Evolutionary conservation across 1,140 invertebrate species (phyloP).

Genomic region (Bombus waltoni): DNA sequence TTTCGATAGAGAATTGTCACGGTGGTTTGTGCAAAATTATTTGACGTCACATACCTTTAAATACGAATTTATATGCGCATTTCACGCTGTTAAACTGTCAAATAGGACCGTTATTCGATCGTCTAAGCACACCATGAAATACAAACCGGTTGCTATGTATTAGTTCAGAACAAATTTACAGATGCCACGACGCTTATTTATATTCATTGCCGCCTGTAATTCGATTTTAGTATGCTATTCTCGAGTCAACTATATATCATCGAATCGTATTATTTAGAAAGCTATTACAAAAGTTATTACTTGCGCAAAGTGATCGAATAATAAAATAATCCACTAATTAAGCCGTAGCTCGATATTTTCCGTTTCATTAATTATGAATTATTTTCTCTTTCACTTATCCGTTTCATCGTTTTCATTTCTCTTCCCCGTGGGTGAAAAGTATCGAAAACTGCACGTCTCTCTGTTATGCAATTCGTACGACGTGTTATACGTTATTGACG

Average conservation of each 20-base stretch:
- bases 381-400: no score
- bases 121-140: background rate
- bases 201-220: background rate
- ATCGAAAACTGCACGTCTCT: background rate
- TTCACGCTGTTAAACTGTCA: background rate
- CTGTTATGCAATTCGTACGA: background rate
- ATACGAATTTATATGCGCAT: background rate
- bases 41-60: background rate
- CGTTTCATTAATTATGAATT: background rate
- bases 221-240: background rate
- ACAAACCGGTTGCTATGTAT: background rate
- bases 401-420: background rate
- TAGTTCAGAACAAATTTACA: background rate
- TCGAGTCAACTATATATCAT: background rate
- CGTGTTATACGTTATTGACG: constrained; percentile 32
- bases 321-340: background rate
- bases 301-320: background rate
- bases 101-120: background rate
- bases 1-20: background rate
- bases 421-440: background rate
- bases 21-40: background rate
- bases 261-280: background rate
- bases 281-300: background rate
- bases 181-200: no score
- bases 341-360: background rate